Evolutionary conservation across 1,140 invertebrate species (phyloP), one percentile per base, ranked within the genome.

Genomic region (Eueides isabella): DNA sequence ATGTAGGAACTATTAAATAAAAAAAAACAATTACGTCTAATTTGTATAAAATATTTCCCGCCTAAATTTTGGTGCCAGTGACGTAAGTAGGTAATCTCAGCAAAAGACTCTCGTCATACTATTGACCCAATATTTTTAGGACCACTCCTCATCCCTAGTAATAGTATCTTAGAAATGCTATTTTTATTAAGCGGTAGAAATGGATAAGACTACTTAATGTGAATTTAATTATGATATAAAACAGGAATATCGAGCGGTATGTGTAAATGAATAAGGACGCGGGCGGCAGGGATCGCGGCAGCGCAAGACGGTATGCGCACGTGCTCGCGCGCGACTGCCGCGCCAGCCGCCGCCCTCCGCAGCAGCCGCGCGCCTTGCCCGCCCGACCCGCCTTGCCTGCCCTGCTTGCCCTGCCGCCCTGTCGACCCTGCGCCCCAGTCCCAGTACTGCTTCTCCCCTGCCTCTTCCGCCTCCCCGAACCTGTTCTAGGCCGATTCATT

Each of bases 251-350:
- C 85, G 83, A 87, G 81, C 86, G 79, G 80, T 77, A 82, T 71
- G 72, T 82, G 80, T 48, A 68, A 61, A 69, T 69, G 75, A 73
- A 69, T 62, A 69, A 81, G 82, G 88, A 86, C 87, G 79, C 84
- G 83, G 82, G 84, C 80, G 65, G 71, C 63, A 72, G 71, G 76
- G 75, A 72, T 64, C 75, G 77, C 77, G 78, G 80, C 83, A 83
- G 87, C 85, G 86, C 86, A 84, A 84, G 76, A 86, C 83, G 86
- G 80, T 85, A 77, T 88, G 88, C 88, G 91, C 89, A 90, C 85
- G 87, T 89, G 86, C 81, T 84, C 84, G 90, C 88, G 91, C 84
- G 87, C 90, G 91, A 88, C 91, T 92, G 85, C 88, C 88, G 86
- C 83, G 82, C 76, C 80, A 63, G 76, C 80, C 77, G 82, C 80